These are phyloP conservation scores for Pseudopodoces humilis DNA, from an alignment of 2,113 vertebrate genomes.

Conservation along the genomic window DNA sequence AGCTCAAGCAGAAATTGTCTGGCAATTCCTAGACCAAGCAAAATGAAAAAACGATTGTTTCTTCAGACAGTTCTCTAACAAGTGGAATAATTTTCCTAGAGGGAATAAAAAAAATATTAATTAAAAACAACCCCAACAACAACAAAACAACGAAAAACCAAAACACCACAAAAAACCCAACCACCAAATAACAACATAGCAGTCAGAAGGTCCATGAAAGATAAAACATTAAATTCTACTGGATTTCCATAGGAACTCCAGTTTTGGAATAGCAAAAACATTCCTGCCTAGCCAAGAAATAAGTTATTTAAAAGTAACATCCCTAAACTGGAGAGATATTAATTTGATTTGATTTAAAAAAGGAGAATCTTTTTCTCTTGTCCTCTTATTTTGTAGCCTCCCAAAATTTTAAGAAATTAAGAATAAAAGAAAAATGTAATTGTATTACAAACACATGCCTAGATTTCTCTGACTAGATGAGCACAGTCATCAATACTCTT, in stretches of 20 bases:
- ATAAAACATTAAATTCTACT: not conserved
- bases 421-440: not conserved
- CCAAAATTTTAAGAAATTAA: not conserved
- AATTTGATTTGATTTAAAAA: not conserved
- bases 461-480: not conserved
- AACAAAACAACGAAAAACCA: not conserved
- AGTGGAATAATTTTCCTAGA: not conserved
- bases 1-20: not conserved
- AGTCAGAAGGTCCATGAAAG: not conserved
- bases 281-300: not conserved
- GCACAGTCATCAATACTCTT: not conserved
- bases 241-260: fast-evolving
- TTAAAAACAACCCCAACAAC: not conserved
- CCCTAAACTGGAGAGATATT: not conserved
- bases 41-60: not conserved
- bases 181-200: not conserved
- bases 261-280: not conserved
- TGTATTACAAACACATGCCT: not conserved
- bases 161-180: not conserved
- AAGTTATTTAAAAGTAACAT: not conserved
- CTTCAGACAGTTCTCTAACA: not conserved
- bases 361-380: not conserved
- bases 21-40: not conserved
- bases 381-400: not conserved
- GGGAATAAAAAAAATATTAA: not conserved